Evolutionary conservation across 2,113 vertebrate genomes (phyloP).

Genomic region (Nothoprocta pentlandii): DNA sequence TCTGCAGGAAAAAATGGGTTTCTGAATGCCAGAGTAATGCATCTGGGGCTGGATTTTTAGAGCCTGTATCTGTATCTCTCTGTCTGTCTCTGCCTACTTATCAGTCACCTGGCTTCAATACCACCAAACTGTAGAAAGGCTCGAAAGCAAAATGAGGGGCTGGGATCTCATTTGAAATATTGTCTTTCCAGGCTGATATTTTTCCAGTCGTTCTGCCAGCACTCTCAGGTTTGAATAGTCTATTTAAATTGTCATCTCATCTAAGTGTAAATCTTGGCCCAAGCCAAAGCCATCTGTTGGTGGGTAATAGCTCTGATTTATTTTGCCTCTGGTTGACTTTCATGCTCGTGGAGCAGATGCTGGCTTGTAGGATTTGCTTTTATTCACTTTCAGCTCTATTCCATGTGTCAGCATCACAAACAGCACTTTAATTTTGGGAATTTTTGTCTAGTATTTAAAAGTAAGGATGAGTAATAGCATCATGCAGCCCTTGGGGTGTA

Average conservation of each 20-base stretch:
- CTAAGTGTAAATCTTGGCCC: slow-evolving; percentile 50
- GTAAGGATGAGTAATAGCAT: slow-evolving; percentile 46
- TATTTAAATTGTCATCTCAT: slow-evolving; percentile 53
- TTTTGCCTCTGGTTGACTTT: slow-evolving; percentile 47
- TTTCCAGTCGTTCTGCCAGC: slow-evolving; percentile 56
- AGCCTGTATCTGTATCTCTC: neutral
- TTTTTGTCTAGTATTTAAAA: slow-evolving; percentile 44
- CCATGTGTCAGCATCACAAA: slow-evolving; percentile 43
- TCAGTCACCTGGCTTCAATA: slow-evolving; percentile 20
- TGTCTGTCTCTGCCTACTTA: neutral
- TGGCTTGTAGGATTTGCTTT: slow-evolving; percentile 58
- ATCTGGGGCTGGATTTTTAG: neutral
- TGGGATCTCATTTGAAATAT: slow-evolving; percentile 27
- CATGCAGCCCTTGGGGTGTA: neutral
- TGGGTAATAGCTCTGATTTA: slow-evolving; percentile 63
- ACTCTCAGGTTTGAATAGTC: slow-evolving; percentile 50
- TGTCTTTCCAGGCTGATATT: slow-evolving; percentile 58
- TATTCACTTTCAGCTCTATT: slow-evolving; percentile 51
- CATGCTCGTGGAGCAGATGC: slow-evolving; percentile 48
- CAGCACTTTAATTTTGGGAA: slow-evolving; percentile 35
- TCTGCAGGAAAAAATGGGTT: neutral
- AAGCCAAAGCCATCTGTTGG: slow-evolving; percentile 55
- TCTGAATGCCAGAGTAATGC: neutral
- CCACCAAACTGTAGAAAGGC: neutral
- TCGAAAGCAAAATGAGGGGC: slow-evolving; percentile 30